These are phyloP conservation scores for Venustoraphidia nigricollis DNA, from an alignment of 2,888 invertebrate genomes.

Conservation along the genomic window DNA sequence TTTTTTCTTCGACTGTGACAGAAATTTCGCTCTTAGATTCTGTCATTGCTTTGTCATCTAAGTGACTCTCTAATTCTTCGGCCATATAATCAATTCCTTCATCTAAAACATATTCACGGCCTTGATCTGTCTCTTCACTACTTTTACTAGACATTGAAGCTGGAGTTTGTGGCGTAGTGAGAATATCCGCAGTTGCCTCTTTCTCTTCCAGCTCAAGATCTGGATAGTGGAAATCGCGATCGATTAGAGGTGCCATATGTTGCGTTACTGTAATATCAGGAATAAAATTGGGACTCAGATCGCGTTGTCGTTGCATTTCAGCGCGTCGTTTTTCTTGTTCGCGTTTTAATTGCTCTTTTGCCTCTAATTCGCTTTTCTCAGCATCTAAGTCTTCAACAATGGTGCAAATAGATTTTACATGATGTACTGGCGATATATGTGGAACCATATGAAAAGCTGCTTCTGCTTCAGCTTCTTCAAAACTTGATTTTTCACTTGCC, in stretches of 20 bases:
- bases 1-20: slow-evolving; percentile 43
- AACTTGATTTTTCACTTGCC: slow-evolving; percentile 29
- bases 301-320: slow-evolving; percentile 30
- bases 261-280: slow-evolving; percentile 48
- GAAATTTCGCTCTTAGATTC: slow-evolving; percentile 34
- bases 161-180: slow-evolving; percentile 42
- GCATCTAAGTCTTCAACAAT: slow-evolving; percentile 32
- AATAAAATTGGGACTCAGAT: slow-evolving; percentile 43
- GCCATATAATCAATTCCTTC: slow-evolving; percentile 37
- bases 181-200: slow-evolving; percentile 25
- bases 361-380: slow-evolving; percentile 34
- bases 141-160: slow-evolving; percentile 46
- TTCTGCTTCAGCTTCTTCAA: slow-evolving; percentile 33
- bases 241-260: slow-evolving; percentile 34
- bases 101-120: slow-evolving; percentile 43
- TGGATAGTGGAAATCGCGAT: slow-evolving; percentile 30
- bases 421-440: slow-evolving; percentile 29
- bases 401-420: slow-evolving; percentile 29
- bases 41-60: slow-evolving; percentile 21
- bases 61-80: slow-evolving; percentile 30
- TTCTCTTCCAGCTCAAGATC: slow-evolving; percentile 30
- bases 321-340: slow-evolving; percentile 29
- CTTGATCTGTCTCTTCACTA: slow-evolving; percentile 48
- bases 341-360: slow-evolving; percentile 24
- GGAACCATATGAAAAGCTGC: slow-evolving; percentile 32